Base-by-base conservation (phyloP, 2,888 invertebrate species). In the Rhaphigaster nebulosa region DNA sequence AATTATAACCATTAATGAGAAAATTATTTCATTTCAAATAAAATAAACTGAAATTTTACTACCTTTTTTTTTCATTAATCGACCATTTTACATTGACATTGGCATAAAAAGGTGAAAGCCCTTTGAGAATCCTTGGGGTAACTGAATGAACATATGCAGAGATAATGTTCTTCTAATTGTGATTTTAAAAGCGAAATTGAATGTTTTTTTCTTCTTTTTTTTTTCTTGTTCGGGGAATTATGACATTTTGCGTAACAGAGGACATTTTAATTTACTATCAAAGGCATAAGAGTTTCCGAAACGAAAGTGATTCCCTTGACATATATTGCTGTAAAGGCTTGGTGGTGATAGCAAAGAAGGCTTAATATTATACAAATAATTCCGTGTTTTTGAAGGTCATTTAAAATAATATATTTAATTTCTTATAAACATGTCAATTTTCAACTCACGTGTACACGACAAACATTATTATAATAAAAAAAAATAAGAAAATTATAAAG, bases 291-390 rank as follows among this genome's bases (percentile, higher is more conserved):
- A 50, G 84, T 84, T 84, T 26, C 13, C 45, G 84, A 84, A n/a
- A 84, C 84, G 84, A 84, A 84, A 84, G 84, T 84, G 45, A 84
- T 84, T 18, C 84, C 84, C 84, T 84, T 84, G 84, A 84, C 84
- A 84, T n/a, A 84, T 84, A 84, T 84, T 45, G 15, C 41, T 45
- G n/a, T 84, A 84, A 84, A 76, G 70, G 70, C 38, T 76, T 4
- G 5, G 8, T 76, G 38, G 70, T 6, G 34, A 38, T 29, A 76
- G 70, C 38, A 38, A 34, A 84, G 15, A n/a, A 84, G 45, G n/a
- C 15, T 45, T 84, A 26, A 84, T 84, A 84, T 76, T 34, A 18
- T 38, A 76, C 70, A 34, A 76, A 76, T 76, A 34, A 34, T 38
- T 76, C 70, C 34, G 8, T 76, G 6, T 76, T 76, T 76, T 76